Conservation (phyloP, 2,113 vertebrate genomes). For the Rhynchomys soricoides region DNA sequence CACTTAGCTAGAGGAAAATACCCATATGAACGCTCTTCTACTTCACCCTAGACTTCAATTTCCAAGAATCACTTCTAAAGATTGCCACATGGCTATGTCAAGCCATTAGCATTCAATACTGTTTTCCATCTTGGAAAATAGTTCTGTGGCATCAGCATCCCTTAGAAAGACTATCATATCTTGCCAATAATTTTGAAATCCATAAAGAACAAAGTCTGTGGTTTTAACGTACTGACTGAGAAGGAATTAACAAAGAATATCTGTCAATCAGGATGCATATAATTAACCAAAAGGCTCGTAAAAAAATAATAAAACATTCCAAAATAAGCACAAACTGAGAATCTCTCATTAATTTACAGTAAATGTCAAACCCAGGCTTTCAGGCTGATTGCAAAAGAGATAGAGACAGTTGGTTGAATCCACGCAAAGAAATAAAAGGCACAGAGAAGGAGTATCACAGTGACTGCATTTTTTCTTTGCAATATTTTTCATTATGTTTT, state of each 20-base stretch:
- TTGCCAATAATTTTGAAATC: neutral
- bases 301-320: neutral
- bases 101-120: neutral
- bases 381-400: neutral
- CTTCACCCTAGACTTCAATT: neutral
- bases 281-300: neutral
- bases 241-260: neutral
- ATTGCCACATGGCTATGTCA: neutral
- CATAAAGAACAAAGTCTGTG: neutral
- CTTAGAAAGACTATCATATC: neutral
- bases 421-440: neutral
- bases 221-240: conserved; percentile 6
- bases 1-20: neutral
- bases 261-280: neutral
- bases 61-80: neutral
- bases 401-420: neutral
- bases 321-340: conserved; percentile 7
- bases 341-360: neutral
- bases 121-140: neutral
- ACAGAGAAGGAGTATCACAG: neutral
- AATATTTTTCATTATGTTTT: neutral
- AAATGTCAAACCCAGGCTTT: neutral
- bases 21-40: neutral
- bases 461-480: conserved; percentile 2
- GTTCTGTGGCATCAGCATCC: neutral